A percentile compares a stretch with the other conserved stretches of the same genome.
Evolutionary conservation across 1,140 invertebrate species (phyloP).

Genomic region (Whitmania pigra): DNA sequence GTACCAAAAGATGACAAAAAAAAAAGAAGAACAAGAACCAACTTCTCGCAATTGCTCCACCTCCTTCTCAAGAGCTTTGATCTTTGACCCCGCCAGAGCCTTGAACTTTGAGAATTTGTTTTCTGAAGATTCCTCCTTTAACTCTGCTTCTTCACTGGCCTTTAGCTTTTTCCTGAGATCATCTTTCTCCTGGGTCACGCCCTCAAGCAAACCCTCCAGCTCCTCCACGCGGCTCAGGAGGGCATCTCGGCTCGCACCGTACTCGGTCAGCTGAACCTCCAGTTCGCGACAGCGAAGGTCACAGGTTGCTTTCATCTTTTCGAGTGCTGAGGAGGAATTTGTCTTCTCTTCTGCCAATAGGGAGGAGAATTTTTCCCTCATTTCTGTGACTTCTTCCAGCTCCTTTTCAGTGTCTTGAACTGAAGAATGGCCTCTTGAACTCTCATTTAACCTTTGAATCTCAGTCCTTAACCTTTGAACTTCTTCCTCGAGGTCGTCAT

Average conservation of each 20-base stretch:
- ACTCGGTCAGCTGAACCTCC: conserved; percentile 16
- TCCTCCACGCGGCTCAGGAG: conserved; percentile 16
- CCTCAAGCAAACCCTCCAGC: not conserved
- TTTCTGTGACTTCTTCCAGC: conserved; percentile 49
- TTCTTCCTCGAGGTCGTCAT: conserved; percentile 60
- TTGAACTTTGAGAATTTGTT: conserved; percentile 65
- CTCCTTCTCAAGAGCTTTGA: conserved; percentile 70
- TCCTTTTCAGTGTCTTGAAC: conserved; percentile 37
- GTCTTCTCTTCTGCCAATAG: not conserved
- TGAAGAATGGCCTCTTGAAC: not conserved
- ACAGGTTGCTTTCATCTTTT: not conserved
- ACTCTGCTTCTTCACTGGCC: not conserved
- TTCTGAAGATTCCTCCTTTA: not conserved
- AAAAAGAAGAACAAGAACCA: not conserved
- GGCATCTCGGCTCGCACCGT: conserved; percentile 31
- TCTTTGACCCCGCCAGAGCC: conserved; percentile 61
- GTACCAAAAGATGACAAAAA: not conserved
- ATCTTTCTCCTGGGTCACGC: conserved; percentile 33
- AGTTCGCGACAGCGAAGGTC: not conserved
- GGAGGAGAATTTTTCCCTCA: not conserved
- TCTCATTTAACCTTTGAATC: not conserved
- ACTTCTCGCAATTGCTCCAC: conserved; percentile 51
- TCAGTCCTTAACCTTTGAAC: conserved; percentile 40
- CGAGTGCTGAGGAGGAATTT: not conserved
- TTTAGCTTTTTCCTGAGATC: not conserved